Base-by-base conservation (phyloP, 2,113 vertebrate genomes). In the Otocyon megalotis region DNA sequence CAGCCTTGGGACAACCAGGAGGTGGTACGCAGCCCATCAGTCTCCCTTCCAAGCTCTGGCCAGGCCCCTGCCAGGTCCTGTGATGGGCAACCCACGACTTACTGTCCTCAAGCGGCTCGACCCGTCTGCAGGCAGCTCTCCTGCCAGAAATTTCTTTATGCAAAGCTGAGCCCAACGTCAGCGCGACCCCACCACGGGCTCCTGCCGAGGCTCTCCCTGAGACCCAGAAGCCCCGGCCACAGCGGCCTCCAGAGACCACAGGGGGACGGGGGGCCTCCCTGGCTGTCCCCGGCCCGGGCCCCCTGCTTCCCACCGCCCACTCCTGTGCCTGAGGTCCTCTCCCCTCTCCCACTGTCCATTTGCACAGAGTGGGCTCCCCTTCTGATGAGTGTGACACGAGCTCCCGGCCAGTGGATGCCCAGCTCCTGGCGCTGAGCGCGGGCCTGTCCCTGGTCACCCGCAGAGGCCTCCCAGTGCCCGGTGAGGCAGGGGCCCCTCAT, bases 401-500 rank as follows among this genome's bases (percentile, higher is more conserved):
- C 80, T 53, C 14, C 53, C 6, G 28, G 35, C 43, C 48, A 2
- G 0, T 3, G 28, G 84, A 8, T 2, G 2, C 74, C 54, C 28
- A 20, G 37, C 0, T 10, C 48, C 0, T 6, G 43, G n/a, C 62
- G 2, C 37, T 2, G 14, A 20, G 54, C 20, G 5, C 0, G 1
- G 6, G 0, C 20, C 13, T 20, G 2, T 48, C 35, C 3, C 1
- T 17, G 2, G 5, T 43, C 1, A 35, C 37, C 69, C 54, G 32
- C 14, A 0, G 4, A 0, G 10, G 14, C 26, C 80, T 35, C 54
- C 7, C 56, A 71, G 2, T 5, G n/a, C 14, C 54, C 87, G 8
- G 3, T 7, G 10, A 14, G 12, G 1, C 0, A 17, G 7, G 7
- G 50, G 1, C 48, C 58, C 0, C 56, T 28, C 3, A 2, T 65